Evolutionary conservation across 2,113 vertebrate genomes (phyloP).

Genomic region (Leptocoma aspasia): DNA sequence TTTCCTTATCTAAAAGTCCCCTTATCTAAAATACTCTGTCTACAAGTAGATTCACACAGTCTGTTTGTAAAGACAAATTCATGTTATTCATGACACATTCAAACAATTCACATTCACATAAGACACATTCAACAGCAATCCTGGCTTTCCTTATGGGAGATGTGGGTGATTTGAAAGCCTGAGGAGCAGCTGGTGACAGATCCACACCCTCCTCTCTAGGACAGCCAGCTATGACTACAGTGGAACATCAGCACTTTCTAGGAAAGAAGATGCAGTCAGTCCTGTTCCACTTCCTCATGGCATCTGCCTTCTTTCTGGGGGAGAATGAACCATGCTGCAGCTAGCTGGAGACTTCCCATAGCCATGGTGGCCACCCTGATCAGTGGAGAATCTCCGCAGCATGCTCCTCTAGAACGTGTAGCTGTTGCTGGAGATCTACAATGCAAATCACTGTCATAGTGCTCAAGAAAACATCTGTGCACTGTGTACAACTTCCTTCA

Average conservation of each 20-base stretch:
- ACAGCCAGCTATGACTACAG: background rate
- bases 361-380: rapidly evolving
- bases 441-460: background rate
- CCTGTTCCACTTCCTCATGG: background rate
- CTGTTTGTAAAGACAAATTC: background rate
- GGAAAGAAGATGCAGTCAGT: background rate
- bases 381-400: background rate
- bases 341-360: background rate
- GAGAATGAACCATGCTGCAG: background rate
- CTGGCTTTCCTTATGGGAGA: background rate
- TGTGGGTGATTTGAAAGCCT: background rate
- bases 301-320: background rate
- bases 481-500: background rate
- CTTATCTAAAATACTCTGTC: background rate
- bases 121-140: background rate
- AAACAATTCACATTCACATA: too few relatives aligned
- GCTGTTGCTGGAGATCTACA: background rate
- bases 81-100: background rate
- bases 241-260: rapidly evolving
- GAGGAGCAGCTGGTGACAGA: background rate
- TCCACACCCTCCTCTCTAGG: background rate
- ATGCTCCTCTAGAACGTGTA: background rate
- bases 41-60: background rate
- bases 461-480: background rate
- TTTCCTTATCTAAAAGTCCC: background rate